phyloP scores from a whole-genome alignment of 1,140 invertebrate genomes.

The Drosophila burlai region DNA sequence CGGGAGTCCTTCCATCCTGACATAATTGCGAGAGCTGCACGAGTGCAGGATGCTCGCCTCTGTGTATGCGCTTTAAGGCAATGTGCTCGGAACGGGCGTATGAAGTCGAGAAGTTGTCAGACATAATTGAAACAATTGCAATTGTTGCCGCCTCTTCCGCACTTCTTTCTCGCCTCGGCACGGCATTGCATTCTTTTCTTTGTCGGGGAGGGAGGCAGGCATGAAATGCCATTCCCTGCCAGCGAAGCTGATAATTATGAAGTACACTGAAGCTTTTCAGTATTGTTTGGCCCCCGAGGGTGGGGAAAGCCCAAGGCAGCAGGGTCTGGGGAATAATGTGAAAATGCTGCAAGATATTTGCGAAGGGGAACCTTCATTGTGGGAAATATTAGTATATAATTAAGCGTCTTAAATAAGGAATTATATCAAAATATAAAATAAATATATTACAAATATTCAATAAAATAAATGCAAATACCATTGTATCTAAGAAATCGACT shows the following conservation, averaged over 20 bases:
- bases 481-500: background rate
- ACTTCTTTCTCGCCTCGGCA: slow-evolving; percentile 16
- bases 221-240: slow-evolving; percentile 39
- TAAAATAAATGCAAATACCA: background rate
- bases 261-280: slow-evolving; percentile 25
- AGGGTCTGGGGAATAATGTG: background rate
- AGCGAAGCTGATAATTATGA: slow-evolving; percentile 33
- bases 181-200: slow-evolving; percentile 11
- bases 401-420: no score
- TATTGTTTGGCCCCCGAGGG: background rate
- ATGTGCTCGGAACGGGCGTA: slow-evolving; percentile 25
- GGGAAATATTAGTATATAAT: background rate
- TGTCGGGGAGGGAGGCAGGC: slow-evolving; percentile 9
- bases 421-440: no score
- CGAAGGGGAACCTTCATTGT: background rate
- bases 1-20: slow-evolving; percentile 40
- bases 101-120: slow-evolving; percentile 53
- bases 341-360: background rate
- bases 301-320: no score
- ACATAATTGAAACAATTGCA: slow-evolving; percentile 78
- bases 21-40: slow-evolving; percentile 66
- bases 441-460: no score
- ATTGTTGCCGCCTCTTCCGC: slow-evolving; percentile 34
- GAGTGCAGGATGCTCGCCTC: slow-evolving; percentile 18
- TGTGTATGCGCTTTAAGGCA: slow-evolving; percentile 24